Conservation (phyloP, 2,113 vertebrate species). For the Pipa parva region DNA sequence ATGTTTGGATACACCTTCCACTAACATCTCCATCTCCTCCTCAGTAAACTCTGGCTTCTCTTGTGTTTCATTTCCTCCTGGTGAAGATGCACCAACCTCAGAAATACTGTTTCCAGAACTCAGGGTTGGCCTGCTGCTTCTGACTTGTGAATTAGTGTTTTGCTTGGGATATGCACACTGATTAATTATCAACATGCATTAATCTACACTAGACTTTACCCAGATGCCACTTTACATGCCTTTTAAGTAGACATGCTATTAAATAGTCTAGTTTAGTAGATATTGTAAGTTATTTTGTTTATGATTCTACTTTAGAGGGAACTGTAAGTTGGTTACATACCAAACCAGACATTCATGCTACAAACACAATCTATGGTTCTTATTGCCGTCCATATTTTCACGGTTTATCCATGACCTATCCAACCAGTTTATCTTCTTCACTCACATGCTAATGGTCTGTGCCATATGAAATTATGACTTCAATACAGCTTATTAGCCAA, state of each 20-base stretch:
- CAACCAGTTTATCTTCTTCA: neutral
- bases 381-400: neutral
- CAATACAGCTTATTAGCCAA: no score
- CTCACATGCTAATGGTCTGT: neutral
- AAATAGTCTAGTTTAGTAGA: neutral
- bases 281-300: neutral
- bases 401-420: no score
- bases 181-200: slow-evolving; percentile 17
- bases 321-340: neutral
- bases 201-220: slow-evolving; percentile 7
- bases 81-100: slow-evolving; percentile 36
- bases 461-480: no score
- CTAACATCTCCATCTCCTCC: slow-evolving; percentile 31
- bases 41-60: slow-evolving; percentile 37
- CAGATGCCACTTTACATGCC: neutral
- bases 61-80: slow-evolving; percentile 31
- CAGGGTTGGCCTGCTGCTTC: slow-evolving; percentile 5
- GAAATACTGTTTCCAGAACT: slow-evolving; percentile 17
- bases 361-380: neutral
- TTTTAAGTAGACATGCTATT: neutral
- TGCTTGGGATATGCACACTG: slow-evolving; percentile 9
- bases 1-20: slow-evolving; percentile 30
- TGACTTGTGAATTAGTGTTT: slow-evolving; percentile 26
- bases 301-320: neutral
- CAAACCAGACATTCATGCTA: neutral